A percentile compares a stretch with the other conserved stretches of the same genome.
These are phyloP conservation scores for Macropus fuliginosus DNA, from an alignment of 2,797 vertebrate genomes.

Conservation along the genomic window DNA sequence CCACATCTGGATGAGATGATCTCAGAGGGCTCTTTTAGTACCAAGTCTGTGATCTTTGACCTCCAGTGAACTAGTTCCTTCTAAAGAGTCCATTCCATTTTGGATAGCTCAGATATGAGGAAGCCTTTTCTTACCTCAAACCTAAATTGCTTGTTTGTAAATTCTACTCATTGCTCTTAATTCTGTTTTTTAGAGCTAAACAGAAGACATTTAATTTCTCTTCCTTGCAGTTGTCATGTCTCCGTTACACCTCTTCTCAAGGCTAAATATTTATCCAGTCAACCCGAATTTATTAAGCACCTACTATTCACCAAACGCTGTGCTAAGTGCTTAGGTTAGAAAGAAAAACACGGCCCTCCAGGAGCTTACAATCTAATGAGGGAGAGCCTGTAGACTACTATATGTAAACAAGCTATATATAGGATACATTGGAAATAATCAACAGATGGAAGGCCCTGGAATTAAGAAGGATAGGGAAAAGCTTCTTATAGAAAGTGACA, in stretches of 20 bases:
- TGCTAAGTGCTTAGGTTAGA: background rate
- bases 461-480: background rate
- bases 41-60: background rate
- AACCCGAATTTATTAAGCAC: background rate
- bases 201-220: background rate
- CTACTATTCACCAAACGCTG: background rate
- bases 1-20: background rate
- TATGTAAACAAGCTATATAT: background rate
- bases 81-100: background rate
- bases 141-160: background rate
- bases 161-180: background rate
- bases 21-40: background rate
- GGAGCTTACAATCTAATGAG: background rate
- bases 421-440: background rate
- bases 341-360: background rate
- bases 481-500: background rate
- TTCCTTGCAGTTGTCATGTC: background rate
- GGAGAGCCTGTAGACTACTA: background rate
- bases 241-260: background rate
- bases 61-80: background rate
- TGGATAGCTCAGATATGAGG: background rate
- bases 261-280: background rate
- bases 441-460: background rate
- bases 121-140: background rate
- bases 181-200: background rate